Evolutionary conservation across 2,888 invertebrate genomes (phyloP).

Genomic region (Unio delphinus): DNA sequence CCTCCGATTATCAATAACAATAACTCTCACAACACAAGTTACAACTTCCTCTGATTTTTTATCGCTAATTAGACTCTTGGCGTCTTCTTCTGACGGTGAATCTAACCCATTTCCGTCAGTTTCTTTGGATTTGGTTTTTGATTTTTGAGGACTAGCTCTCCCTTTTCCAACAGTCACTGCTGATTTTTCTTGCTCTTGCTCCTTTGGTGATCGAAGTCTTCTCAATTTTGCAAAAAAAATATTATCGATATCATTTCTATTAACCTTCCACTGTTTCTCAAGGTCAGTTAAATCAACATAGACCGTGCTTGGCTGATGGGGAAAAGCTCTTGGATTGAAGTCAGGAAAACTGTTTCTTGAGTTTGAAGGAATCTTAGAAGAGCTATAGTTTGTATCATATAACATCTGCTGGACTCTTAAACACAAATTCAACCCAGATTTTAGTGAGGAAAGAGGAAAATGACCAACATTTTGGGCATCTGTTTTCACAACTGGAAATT

Average conservation of each 20-base stretch:
- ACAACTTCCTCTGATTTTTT: constrained; percentile 11
- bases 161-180: constrained; percentile 11
- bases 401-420: constrained; percentile 48
- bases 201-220: constrained; percentile 53
- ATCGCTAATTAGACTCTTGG: constrained; percentile 10
- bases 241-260: constrained; percentile 35
- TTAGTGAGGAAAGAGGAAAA: background rate
- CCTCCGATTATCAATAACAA: constrained; percentile 50
- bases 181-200: constrained; percentile 36
- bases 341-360: constrained; percentile 1
- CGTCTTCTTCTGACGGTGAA: constrained; percentile 2
- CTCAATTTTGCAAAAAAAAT: constrained; percentile 52
- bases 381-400: constrained; percentile 17
- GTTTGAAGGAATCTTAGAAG: constrained; percentile 2
- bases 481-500: no score
- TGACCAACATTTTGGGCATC: no score
- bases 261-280: constrained; percentile 34
- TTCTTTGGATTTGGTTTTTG: constrained; percentile 1
- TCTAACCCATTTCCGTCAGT: constrained; percentile 6
- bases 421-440: constrained; percentile 38
- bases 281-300: constrained; percentile 52
- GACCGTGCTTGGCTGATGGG: constrained; percentile 50
- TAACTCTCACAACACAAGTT: constrained; percentile 51
- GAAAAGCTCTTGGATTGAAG: constrained; percentile 25
- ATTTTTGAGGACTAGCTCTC: constrained; percentile 15